Conservation (phyloP, 2,797 vertebrate species). For the Chromis chromis region DNA sequence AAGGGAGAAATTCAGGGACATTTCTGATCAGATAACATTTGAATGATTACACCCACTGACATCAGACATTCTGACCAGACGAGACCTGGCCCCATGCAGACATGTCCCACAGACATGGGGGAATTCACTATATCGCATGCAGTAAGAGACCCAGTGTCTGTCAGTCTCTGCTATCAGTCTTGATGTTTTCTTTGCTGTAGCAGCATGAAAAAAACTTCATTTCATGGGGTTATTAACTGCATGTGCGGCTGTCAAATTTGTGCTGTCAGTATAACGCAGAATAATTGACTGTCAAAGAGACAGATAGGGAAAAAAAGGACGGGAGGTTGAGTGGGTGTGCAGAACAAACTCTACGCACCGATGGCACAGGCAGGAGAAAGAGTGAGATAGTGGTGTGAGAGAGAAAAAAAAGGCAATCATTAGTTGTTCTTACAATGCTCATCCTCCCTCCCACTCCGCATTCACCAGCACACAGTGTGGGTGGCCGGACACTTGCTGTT, state of each 20-base stretch:
- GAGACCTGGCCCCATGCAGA: slow-evolving; percentile 28
- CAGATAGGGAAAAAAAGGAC: slow-evolving; percentile 7
- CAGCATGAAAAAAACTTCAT: slow-evolving; percentile 11
- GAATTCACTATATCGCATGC: slow-evolving; percentile 31
- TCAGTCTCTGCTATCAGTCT: slow-evolving; percentile 36
- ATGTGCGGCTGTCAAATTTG: slow-evolving; percentile 19
- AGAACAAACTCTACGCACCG: slow-evolving; percentile 39
- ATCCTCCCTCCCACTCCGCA: slow-evolving; percentile 56
- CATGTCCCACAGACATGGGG: slow-evolving; percentile 24
- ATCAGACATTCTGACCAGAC: slow-evolving; percentile 43
- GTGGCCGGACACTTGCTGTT: slow-evolving; percentile 60
- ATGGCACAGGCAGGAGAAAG: slow-evolving; percentile 36
- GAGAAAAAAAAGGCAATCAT: slow-evolving; percentile 31
- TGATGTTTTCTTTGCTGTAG: background rate
- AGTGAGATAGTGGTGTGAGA: slow-evolving; percentile 33
- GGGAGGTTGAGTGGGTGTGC: slow-evolving; percentile 34
- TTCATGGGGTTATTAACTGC: slow-evolving; percentile 20
- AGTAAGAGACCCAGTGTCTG: slow-evolving; percentile 23
- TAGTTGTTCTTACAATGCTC: slow-evolving; percentile 55
- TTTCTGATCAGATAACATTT: slow-evolving; percentile 37
- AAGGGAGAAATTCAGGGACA: slow-evolving; percentile 13
- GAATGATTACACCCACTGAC: slow-evolving; percentile 33
- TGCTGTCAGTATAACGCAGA: slow-evolving; percentile 17
- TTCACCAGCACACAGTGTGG: slow-evolving; percentile 60
- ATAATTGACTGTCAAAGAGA: slow-evolving; percentile 33